Percentiles rank a stretch among this genome's conserved stretches.
phyloP scores from a whole-genome alignment of 2,113 vertebrate species.

The Chlamydotis undulata region DNA sequence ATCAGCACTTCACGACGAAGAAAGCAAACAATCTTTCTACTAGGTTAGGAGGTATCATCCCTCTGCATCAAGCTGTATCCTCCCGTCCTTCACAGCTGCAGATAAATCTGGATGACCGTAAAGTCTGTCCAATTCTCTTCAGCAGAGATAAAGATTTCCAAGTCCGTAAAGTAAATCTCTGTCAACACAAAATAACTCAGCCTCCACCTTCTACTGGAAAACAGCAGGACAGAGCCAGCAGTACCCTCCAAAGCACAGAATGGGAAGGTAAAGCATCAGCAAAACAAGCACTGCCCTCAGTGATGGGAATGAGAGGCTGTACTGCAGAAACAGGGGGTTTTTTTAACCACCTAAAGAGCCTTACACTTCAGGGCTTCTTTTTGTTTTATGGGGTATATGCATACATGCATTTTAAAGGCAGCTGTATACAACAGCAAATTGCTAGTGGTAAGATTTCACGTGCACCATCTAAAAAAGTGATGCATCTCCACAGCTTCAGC shows the following conservation, averaged over 20 bases:
- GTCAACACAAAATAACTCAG: background rate
- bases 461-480: background rate
- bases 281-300: background rate
- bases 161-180: background rate
- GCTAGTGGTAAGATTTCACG: background rate
- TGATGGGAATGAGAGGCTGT: background rate
- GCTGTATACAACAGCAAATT: background rate
- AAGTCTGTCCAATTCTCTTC: background rate
- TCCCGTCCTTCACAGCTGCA: background rate
- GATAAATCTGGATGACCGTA: background rate
- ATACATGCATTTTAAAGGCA: background rate
- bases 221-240: background rate
- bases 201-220: background rate
- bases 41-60: accelerated
- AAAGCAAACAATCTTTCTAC: background rate
- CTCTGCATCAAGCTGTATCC: background rate
- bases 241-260: background rate
- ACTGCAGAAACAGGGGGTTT: background rate
- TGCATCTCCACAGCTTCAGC: background rate
- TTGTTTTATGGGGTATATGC: background rate
- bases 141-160: background rate
- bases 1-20: background rate
- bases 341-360: background rate
- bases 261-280: background rate
- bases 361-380: background rate